These are phyloP conservation scores for Apostichopus japonicus DNA, from an alignment of 35 echinoderm and acorn worm species.

Conservation along the genomic window DNA sequence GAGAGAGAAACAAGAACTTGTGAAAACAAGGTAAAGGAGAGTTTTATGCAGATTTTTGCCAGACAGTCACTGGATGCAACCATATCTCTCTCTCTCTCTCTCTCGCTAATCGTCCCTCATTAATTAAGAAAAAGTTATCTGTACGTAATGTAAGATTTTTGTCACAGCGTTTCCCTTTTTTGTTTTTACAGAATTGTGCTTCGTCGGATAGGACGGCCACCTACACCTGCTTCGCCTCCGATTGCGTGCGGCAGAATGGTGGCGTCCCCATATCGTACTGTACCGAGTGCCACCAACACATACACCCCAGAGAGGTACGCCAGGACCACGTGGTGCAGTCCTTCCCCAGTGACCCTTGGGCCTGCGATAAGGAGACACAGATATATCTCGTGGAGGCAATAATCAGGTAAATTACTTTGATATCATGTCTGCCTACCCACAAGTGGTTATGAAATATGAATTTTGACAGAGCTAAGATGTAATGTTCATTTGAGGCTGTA, in stretches of 20 bases:
- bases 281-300: conserved; percentile 57
- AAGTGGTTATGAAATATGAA: neutral
- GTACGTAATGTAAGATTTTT: too few species aligned
- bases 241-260: conserved; percentile 76
- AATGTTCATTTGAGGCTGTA: neutral
- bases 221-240: conserved; percentile 82
- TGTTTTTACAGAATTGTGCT: too few species aligned
- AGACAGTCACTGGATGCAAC: too few species aligned
- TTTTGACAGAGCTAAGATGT: neutral
- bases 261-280: conserved; percentile 88
- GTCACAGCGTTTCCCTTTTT: too few species aligned
- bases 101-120: too few species aligned
- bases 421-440: too few species aligned
- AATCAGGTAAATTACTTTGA: conserved; percentile 67
- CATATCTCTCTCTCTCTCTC: too few species aligned
- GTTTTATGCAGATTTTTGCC: too few species aligned
- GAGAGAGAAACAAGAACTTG: conserved; percentile 84
- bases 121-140: too few species aligned
- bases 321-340: conserved; percentile 84
- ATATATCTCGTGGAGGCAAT: conserved; percentile 88
- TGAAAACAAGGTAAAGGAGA: conserved; percentile 88
- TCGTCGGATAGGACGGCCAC: conserved; percentile 53
- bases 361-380: conserved; percentile 89
- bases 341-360: conserved; percentile 86
- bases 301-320: conserved; percentile 59